Evolutionary conservation across 2,888 invertebrate genomes (phyloP).

Genomic region (Hypercompe scribonia): DNA sequence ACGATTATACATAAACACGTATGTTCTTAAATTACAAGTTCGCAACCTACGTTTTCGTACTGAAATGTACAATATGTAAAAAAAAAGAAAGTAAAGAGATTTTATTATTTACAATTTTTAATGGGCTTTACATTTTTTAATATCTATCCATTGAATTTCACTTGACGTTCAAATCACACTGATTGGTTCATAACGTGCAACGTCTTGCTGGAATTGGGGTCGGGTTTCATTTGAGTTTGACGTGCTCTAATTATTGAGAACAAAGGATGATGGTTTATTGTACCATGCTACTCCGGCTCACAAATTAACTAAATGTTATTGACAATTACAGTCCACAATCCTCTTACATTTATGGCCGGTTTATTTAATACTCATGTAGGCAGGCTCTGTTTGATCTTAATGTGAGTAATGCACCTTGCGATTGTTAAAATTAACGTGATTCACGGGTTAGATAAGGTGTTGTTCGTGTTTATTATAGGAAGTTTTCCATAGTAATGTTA

Average conservation of each 20-base stretch:
- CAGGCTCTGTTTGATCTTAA: neutral
- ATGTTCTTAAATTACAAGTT: too few relatives aligned
- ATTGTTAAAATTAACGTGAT: neutral
- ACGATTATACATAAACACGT: too few relatives aligned
- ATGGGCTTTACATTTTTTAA: slow-evolving; percentile 25
- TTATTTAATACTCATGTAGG: neutral
- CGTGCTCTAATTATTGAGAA: slow-evolving; percentile 67
- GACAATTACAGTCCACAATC: slow-evolving; percentile 18
- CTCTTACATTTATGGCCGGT: neutral
- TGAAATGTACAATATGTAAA: too few relatives aligned
- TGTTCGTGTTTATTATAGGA: neutral
- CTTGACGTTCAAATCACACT: slow-evolving; percentile 9
- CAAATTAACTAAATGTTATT: slow-evolving; percentile 39
- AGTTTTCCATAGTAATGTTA: neutral
- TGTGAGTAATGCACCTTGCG: neutral
- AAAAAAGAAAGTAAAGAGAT: neutral
- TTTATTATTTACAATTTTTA: slow-evolving; percentile 24
- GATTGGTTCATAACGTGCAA: slow-evolving; percentile 49
- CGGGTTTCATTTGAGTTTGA: slow-evolving; percentile 58
- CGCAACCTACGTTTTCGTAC: too few relatives aligned
- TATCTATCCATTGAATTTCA: slow-evolving; percentile 12
- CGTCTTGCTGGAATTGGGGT: slow-evolving; percentile 63
- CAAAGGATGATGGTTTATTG: slow-evolving; percentile 67
- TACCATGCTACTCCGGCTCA: slow-evolving; percentile 33
- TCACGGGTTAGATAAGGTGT: neutral